Base-by-base conservation (phyloP, 2,888 invertebrate genomes). In the Melikaiella ostensackeni region DNA sequence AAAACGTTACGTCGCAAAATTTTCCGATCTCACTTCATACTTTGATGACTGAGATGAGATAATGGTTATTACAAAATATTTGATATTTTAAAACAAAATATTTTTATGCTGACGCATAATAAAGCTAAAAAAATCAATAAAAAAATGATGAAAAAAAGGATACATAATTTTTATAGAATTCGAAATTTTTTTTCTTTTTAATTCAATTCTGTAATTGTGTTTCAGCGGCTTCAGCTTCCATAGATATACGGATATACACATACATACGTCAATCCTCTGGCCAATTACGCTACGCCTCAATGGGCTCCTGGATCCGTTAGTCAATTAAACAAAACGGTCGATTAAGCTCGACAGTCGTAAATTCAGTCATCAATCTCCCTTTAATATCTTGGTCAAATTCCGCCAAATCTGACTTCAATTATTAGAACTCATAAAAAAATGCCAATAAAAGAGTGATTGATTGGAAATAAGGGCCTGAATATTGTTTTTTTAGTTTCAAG, bases 191-290 rank as follows among this genome's bases (percentile, higher is more conserved):
- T n/a, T 55, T 11, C 0, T 13, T 24, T 57, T 11, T 13, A 13
- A 57, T 7, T 5, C 57, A 57, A 21, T 21, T 24, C 2, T 5
- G 42, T 42, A 16, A 42, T 16, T 42, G 1, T n/a, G 8, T 57
- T 57, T 57, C 9, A 5, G 9, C 1, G 21, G 57, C 21, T 1
- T 57, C 6, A 57, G 55, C 55, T 21, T 4, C 9, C 2, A 57
- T 24, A 57, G n/a, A 21, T 11, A 21, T 57, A 73, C 27, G 21
- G n/a, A 21, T 11, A 21, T 57, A 73, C 27, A 16, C 42, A 55
- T 57, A 61, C 73, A 24, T 64, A 30, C 74, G 77, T 81, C 78
- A 75, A 81, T 81, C 77, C 63, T 63, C 74, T 30, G 55, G 75
- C 74, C 75, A 82, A 82, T 82, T 81, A 80, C 27, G 73, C 50